Base-by-base conservation (phyloP, 2,797 vertebrate genomes). In the Margarornis squamiger region DNA sequence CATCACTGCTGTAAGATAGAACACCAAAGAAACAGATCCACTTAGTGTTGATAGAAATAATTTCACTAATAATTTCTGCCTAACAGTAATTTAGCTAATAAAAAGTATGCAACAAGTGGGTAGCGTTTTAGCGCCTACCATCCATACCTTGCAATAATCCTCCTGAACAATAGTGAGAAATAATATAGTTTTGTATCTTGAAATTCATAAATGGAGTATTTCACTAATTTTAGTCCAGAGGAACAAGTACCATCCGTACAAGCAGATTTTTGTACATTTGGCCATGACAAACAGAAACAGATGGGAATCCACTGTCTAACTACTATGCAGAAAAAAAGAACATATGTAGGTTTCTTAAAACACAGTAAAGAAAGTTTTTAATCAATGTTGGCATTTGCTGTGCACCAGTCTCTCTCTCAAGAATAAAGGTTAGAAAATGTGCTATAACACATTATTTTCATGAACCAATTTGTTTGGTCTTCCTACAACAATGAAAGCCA, bases 201-300 rank as follows among this genome's bases (percentile, higher is more conserved):
- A n/a, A 87, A 83, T 88, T 91, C 66, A 76, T 66, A 83, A 80
- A 74, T 18, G 9, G 38, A 92, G 63, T 1, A 4, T 73, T 87
- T 92, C 83, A 49, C 38, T 95, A 29, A 36, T 57, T 84, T 89
- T 61, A 94, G 57, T 89, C 46, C 0, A 2, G 65, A 89, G 83
- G 61, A 96, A 57, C 41, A 77, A 93, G 49, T 65, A 88, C 58
- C 54, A 95, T 86, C 75, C 82, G 38, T 86, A 72, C 68, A 80
- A 89, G 87, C 85, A 96, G 72, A 91, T 85, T 92, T 95, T 74
- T 76, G 30, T 93, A 89, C 92, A 89, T 89, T 85, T 94, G 84
- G 74, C 57, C 49, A 86, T 54, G 74, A 92, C 78, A 95, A 91
- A 90, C 51, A 91, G 59, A 89, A 94, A 80, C 91, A 96, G 81